Conservation (phyloP, 2,797 vertebrate species). For the Lophotriccus pileatus region DNA sequence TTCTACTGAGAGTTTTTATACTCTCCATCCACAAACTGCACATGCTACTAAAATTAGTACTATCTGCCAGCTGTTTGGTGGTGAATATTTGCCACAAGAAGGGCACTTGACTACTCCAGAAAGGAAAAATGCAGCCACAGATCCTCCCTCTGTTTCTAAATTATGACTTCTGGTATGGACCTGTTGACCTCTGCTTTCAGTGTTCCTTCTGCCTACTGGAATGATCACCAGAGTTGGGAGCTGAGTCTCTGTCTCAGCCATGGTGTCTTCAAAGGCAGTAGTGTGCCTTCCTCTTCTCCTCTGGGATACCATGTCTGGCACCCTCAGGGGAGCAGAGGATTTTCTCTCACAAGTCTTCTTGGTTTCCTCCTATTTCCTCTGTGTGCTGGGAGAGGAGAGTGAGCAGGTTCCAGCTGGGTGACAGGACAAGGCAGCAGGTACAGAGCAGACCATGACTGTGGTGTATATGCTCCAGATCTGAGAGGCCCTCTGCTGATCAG, state of each 20-base stretch:
- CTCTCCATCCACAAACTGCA: not conserved
- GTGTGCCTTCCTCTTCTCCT: not conserved
- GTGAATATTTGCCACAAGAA: not conserved
- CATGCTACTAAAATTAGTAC: not conserved
- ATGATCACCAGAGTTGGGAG: not conserved
- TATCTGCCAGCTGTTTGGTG: not conserved
- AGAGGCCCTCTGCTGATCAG: not conserved
- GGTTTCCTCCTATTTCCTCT: not conserved
- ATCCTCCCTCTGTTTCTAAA: not conserved
- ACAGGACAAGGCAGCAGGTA: not conserved
- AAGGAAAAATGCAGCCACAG: not conserved
- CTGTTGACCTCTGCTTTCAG: not conserved
- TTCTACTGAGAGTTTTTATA: not conserved
- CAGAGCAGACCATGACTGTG: not conserved
- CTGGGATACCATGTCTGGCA: not conserved
- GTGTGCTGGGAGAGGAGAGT: not conserved
- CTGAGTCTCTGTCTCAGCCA: not conserved
- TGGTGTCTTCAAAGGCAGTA: not conserved
- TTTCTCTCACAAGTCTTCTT: not conserved
- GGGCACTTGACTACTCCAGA: not conserved
- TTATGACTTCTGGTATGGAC: not conserved
- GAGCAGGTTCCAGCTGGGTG: not conserved
- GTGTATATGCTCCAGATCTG: not conserved
- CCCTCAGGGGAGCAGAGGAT: not conserved
- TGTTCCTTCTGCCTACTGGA: not conserved